Percentiles rank a stretch among this genome's conserved stretches.
These are phyloP conservation scores for Selenia dentaria DNA, from an alignment of 2,888 invertebrate species.

Conservation along the genomic window DNA sequence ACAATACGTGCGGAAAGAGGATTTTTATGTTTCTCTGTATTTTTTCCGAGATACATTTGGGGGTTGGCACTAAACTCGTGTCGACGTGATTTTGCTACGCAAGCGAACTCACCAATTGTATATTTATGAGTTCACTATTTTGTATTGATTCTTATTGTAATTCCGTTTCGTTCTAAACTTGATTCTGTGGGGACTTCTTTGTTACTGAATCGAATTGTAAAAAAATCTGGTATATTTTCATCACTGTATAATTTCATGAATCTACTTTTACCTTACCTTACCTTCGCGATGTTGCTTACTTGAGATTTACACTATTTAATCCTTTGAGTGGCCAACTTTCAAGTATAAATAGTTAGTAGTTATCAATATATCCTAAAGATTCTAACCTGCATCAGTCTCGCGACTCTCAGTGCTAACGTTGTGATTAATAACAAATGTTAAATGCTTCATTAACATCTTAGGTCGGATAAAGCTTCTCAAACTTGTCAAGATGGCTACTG, in stretches of 20 bases:
- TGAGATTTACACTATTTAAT: too few relatives aligned
- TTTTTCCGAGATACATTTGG: conserved; percentile 64
- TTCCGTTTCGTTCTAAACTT: conserved; percentile 30
- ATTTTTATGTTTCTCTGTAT: conserved; percentile 55
- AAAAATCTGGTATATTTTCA: conserved; percentile 13
- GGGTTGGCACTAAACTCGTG: conserved; percentile 52
- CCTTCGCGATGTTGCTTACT: too few relatives aligned
- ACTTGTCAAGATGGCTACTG: too few relatives aligned
- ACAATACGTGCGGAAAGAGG: conserved; percentile 78
- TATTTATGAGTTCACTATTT: conserved; percentile 81
- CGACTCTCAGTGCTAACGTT: too few relatives aligned
- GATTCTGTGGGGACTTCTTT: conserved; percentile 27
- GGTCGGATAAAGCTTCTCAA: too few relatives aligned
- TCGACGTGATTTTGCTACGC: conserved; percentile 72
- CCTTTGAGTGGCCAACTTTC: too few relatives aligned
- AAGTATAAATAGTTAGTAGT: too few relatives aligned
- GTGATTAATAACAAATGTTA: too few relatives aligned
- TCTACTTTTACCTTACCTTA: conserved; percentile 9
- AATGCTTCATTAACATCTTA: too few relatives aligned
- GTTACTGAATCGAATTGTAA: conserved; percentile 22
- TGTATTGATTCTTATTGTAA: conserved; percentile 42
- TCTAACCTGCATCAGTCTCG: too few relatives aligned
- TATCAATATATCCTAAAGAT: too few relatives aligned
- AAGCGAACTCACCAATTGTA: conserved; percentile 77
- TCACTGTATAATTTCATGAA: conserved; percentile 11